Percentiles rank a stretch among this genome's conserved stretches.
These are phyloP conservation scores for Lampris megalopsis DNA, from an alignment of 2,113 vertebrate species.

Conservation along the genomic window DNA sequence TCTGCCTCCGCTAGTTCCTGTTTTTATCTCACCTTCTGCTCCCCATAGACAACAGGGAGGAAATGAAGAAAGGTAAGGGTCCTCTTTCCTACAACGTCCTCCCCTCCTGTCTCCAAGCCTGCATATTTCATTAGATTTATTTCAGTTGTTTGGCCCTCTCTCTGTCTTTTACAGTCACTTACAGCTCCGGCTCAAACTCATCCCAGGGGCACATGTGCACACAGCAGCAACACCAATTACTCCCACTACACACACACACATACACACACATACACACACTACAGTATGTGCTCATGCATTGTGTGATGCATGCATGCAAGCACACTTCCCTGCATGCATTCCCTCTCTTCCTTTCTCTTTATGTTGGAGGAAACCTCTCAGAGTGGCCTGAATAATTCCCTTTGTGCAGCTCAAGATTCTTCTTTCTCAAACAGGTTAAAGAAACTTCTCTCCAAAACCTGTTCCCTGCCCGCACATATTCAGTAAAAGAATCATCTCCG, in stretches of 20 bases:
- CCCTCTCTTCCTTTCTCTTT: slow-evolving; percentile 34
- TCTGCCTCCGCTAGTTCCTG: slow-evolving; percentile 54
- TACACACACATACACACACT: background rate
- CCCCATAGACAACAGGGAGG: slow-evolving; percentile 58
- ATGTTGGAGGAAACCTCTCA: slow-evolving; percentile 49
- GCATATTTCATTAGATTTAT: slow-evolving; percentile 70
- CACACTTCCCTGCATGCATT: background rate
- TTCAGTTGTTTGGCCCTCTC: slow-evolving; percentile 48
- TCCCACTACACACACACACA: background rate
- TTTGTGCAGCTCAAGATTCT: slow-evolving; percentile 55
- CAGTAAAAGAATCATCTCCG: slow-evolving; percentile 51
- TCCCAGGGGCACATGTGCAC: background rate
- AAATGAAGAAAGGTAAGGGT: slow-evolving; percentile 64
- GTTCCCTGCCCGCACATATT: slow-evolving; percentile 45
- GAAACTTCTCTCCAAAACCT: slow-evolving; percentile 48
- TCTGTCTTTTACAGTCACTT: slow-evolving; percentile 25
- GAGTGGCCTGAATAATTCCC: slow-evolving; percentile 66
- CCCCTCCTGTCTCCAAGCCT: slow-evolving; percentile 40
- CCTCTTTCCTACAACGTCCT: slow-evolving; percentile 18
- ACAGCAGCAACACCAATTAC: too few relatives aligned
- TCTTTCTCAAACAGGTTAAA: slow-evolving; percentile 58
- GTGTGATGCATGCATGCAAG: background rate
- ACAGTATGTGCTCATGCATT: background rate
- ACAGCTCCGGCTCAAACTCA: background rate
- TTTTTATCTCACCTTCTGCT: slow-evolving; percentile 51